Conservation (phyloP, 2,797 vertebrate genomes). For the Myoxocephalus aenaeus region DNA sequence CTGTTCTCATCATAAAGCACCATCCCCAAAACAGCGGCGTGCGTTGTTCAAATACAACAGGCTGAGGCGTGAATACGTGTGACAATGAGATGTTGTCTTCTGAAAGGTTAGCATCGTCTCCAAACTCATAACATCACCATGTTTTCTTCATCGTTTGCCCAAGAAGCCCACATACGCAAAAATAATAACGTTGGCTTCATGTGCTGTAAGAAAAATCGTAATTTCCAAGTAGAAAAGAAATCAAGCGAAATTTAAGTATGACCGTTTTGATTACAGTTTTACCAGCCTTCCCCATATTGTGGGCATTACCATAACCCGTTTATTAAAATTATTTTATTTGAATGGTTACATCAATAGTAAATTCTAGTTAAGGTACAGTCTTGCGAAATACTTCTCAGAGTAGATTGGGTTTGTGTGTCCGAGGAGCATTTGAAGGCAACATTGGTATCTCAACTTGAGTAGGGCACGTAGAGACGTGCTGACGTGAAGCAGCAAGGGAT, state of each 20-base stretch:
- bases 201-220: neutral
- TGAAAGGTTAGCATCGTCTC: constrained; percentile 36
- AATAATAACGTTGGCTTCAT: constrained; percentile 40
- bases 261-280: neutral
- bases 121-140: constrained; percentile 40
- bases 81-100: neutral
- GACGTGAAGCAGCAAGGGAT: constrained; percentile 42
- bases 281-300: neutral
- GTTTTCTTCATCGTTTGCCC: constrained; percentile 51
- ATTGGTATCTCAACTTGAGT: constrained; percentile 17
- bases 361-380: neutral
- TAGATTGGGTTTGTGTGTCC: neutral
- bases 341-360: neutral
- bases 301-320: accelerated
- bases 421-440: constrained; percentile 56
- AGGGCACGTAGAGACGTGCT: constrained; percentile 59
- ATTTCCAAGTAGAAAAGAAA: neutral
- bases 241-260: too few relatives aligned
- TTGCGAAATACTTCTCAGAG: neutral
- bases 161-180: constrained; percentile 37
- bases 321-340: too few relatives aligned
- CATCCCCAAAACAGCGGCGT: constrained; percentile 15
- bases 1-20: constrained; percentile 39
- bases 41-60: constrained; percentile 17
- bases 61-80: neutral